Percentiles rank a stretch among this genome's conserved stretches.
Conservation (phyloP, 1,140 invertebrate genomes). For the Listronotus oregonensis region DNA sequence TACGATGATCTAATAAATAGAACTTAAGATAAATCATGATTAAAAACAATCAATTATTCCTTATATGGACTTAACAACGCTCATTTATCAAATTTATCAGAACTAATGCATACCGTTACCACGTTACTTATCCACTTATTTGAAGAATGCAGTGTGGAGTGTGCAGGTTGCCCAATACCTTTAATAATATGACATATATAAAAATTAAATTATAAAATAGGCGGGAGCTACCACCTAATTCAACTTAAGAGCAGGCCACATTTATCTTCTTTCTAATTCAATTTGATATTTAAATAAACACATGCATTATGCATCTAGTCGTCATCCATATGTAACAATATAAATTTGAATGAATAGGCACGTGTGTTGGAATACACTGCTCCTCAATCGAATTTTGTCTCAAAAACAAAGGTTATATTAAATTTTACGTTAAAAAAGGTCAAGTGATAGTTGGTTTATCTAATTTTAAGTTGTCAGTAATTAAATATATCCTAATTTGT, state of each 20-base stretch:
- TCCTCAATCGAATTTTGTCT: neutral
- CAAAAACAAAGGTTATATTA: too few relatives aligned
- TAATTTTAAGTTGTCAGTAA: too few relatives aligned
- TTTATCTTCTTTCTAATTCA: constrained; percentile 33
- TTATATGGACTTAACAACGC: too few relatives aligned
- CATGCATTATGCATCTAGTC: constrained; percentile 32
- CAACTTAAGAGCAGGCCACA: constrained; percentile 27
- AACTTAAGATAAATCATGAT: too few relatives aligned
- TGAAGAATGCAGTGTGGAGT: constrained; percentile 6
- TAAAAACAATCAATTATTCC: too few relatives aligned
- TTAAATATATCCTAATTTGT: too few relatives aligned
- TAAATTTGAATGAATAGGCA: constrained; percentile 26
- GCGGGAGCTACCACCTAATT: constrained; percentile 35
- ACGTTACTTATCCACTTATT: constrained; percentile 1
- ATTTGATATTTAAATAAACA: constrained; percentile 33
- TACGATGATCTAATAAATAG: too few relatives aligned
- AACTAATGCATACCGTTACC: neutral
- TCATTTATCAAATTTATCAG: neutral
- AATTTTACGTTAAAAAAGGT: too few relatives aligned
- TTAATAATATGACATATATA: constrained; percentile 12
- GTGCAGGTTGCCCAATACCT: constrained; percentile 2
- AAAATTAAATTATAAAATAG: constrained; percentile 30
- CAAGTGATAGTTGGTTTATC: too few relatives aligned
- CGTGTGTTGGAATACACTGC: constrained; percentile 6
- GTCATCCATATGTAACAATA: constrained; percentile 36